These are phyloP conservation scores for Miltochrista miniata DNA, from an alignment of 2,888 invertebrate genomes.

Conservation along the genomic window DNA sequence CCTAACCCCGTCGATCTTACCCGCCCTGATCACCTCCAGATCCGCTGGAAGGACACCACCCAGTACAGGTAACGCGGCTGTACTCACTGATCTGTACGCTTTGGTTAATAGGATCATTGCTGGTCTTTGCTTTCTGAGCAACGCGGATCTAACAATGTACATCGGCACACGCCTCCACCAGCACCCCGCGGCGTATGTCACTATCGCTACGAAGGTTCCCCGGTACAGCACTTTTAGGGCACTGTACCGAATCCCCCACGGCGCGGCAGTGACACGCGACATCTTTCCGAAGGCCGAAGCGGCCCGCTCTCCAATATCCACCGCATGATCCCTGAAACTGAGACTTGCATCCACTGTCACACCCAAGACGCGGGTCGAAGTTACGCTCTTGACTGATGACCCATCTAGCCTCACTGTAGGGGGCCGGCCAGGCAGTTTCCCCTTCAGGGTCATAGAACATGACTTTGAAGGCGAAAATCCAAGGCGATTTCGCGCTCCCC, in stretches of 20 bases:
- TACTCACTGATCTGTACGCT: constrained; percentile 14
- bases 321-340: too few relatives aligned
- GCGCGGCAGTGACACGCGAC: too few relatives aligned
- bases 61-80: constrained; percentile 14
- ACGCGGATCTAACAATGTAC: neutral
- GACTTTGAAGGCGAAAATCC: constrained; percentile 32
- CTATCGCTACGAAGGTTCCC: accelerated
- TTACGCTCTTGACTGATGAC: too few relatives aligned
- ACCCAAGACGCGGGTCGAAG: too few relatives aligned
- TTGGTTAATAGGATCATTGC: constrained; percentile 16
- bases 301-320: too few relatives aligned
- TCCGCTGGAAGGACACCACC: constrained; percentile 21
- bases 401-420: too few relatives aligned
- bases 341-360: too few relatives aligned
- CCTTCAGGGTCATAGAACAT: constrained; percentile 21
- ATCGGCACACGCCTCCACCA: constrained; percentile 1
- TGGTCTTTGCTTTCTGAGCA: constrained; percentile 2
- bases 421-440: neutral
- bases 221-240: too few relatives aligned
- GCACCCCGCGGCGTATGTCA: constrained; percentile 3
- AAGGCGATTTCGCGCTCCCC: constrained; percentile 17
- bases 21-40: constrained; percentile 21
- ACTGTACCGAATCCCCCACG: too few relatives aligned
- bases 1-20: neutral
- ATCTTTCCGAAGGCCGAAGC: too few relatives aligned